Base-by-base conservation (phyloP, 2,888 invertebrate species). In the Nowickia ferox region DNA sequence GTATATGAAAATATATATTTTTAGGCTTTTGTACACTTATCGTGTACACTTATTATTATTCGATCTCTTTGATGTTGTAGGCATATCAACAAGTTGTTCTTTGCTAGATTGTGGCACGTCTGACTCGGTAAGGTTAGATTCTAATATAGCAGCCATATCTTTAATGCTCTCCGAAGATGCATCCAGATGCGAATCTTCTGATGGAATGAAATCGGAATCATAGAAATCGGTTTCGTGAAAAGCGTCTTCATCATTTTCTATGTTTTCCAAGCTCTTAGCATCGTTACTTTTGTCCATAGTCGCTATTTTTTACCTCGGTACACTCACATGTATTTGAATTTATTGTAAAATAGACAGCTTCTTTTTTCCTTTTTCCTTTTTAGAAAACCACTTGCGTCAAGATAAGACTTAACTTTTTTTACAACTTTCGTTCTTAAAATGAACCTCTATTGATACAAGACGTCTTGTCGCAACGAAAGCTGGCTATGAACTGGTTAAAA, bases 221-320 rank as follows among this genome's bases (percentile, higher is more conserved):
- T n/a, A n/a, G n/a, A n/a, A n/a, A 61, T 48, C 74, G n/a, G 61
- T 74, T 75, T 63, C 51, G 51, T 63, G 74, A 75, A 75, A 75
- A 75, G 63, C 22, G 40, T 75, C 63, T 19, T 61, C 74, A n/a
- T n/a, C n/a, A n/a, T n/a, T n/a, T n/a, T n/a, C n/a, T n/a, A n/a
- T n/a, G n/a, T n/a, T n/a, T n/a, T n/a, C n/a, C n/a, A n/a, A n/a
- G n/a, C n/a, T n/a, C n/a, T n/a, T n/a, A n/a, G n/a, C n/a, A n/a
- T n/a, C n/a, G n/a, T n/a, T n/a, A n/a, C n/a, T n/a, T n/a, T n/a
- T n/a, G n/a, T n/a, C n/a, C n/a, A n/a, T n/a, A n/a, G n/a, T n/a
- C n/a, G n/a, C n/a, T n/a, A n/a, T n/a, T n/a, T n/a, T n/a, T n/a
- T n/a, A n/a, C n/a, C n/a, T n/a, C n/a, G n/a, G n/a, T n/a, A n/a